Percentiles rank a stretch among this genome's conserved stretches.
These are phyloP conservation scores for Myrmophylax atrothorax DNA, from an alignment of 2,113 vertebrate genomes.

Conservation along the genomic window DNA sequence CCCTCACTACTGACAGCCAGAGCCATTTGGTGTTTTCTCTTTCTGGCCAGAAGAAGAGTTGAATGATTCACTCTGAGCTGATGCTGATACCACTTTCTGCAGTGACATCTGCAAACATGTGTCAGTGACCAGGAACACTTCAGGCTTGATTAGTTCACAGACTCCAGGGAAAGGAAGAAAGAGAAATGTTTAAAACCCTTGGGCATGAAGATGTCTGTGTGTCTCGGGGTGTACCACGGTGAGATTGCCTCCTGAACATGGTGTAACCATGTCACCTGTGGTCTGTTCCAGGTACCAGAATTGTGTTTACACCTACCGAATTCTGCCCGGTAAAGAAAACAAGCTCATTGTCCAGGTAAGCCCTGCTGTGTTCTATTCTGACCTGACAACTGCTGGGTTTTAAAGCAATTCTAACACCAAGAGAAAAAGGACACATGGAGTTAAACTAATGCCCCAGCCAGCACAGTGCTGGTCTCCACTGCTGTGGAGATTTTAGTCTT, in stretches of 20 bases:
- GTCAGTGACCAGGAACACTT: not conserved
- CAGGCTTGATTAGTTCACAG: not conserved
- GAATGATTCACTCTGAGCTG: not conserved
- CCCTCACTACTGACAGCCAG: not conserved
- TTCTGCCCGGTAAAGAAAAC: slow-evolving; percentile 91
- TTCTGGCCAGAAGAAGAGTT: not conserved
- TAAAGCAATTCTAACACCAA: not conserved
- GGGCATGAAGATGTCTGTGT: not conserved
- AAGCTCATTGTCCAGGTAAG: slow-evolving; percentile 95
- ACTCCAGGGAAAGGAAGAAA: not conserved
- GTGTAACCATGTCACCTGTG: not conserved
- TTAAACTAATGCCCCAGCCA: not conserved
- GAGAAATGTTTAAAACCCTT: not conserved
- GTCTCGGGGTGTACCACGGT: not conserved
- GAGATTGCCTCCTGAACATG: not conserved
- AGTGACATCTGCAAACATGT: slow-evolving; percentile 8
- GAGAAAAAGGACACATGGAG: not conserved
- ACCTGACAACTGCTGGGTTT: not conserved
- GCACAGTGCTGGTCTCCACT: not conserved
- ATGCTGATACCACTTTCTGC: slow-evolving; percentile 2
- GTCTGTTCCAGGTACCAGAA: slow-evolving; percentile 87
- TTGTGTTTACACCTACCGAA: slow-evolving; percentile 95
- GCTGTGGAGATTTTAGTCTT: not conserved
- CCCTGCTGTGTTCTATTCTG: accelerated
- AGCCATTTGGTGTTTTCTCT: slow-evolving; percentile 21